Conservation (phyloP, 2,113 vertebrate genomes). For the Periophthalmus modestus region DNA sequence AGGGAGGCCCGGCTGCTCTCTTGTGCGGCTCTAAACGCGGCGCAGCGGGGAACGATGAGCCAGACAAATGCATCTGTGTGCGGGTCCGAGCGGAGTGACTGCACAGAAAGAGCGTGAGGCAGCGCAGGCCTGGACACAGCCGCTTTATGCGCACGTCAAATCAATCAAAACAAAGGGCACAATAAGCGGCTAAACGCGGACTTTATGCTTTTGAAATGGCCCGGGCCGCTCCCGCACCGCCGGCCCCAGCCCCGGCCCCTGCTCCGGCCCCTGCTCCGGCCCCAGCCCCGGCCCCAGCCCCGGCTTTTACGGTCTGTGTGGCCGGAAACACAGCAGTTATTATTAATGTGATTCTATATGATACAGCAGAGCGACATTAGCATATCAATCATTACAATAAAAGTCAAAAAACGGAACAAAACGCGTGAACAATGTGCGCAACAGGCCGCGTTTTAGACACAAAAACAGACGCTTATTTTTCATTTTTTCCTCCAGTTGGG, state of each 20-base stretch:
- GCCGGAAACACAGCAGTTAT: background rate
- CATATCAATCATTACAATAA: background rate
- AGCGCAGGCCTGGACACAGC: conserved; percentile 76
- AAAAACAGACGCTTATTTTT: too few species aligned
- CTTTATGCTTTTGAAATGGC: conserved; percentile 28
- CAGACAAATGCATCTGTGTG: conserved; percentile 91
- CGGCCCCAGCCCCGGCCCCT: background rate
- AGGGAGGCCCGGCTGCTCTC: conserved; percentile 89
- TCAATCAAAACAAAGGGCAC: conserved; percentile 74
- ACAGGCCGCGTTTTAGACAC: too few species aligned
- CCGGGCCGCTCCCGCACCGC: background rate
- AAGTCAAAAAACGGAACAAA: background rate
- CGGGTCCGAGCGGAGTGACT: conserved; percentile 66
- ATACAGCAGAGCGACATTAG: background rate
- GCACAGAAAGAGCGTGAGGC: conserved; percentile 79
- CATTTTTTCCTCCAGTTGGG: too few species aligned
- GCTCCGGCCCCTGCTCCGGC: too few species aligned
- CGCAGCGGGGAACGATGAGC: conserved; percentile 90
- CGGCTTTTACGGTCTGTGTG: background rate
- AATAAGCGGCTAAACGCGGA: conserved; percentile 34
- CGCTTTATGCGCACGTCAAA: conserved; percentile 72
- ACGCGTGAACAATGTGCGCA: background rate
- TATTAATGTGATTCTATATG: background rate
- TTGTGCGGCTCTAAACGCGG: conserved; percentile 91
- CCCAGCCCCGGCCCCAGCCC: background rate